These are phyloP conservation scores for Semnornis frantzii DNA, from an alignment of 2,113 vertebrate genomes.

Conservation along the genomic window DNA sequence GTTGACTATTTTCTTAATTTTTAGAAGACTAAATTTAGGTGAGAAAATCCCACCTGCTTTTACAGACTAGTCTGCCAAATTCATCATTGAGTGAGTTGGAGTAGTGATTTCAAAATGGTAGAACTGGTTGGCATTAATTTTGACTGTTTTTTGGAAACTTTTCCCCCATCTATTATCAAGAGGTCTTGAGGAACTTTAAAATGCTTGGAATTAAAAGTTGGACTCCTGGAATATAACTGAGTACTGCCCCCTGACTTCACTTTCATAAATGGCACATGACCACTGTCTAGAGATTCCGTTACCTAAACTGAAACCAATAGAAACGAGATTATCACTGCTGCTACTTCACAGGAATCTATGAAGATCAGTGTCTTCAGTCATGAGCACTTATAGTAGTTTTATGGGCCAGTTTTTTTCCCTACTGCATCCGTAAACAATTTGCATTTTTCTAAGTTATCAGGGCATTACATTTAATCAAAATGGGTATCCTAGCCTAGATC, in stretches of 20 bases:
- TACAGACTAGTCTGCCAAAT: not conserved
- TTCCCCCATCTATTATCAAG: not conserved
- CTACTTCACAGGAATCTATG: not conserved
- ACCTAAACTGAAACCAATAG: not conserved
- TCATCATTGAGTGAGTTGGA: not conserved
- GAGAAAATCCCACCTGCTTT: not conserved
- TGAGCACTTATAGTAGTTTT: not conserved
- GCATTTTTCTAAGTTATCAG: conserved; percentile 11
- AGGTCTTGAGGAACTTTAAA: not conserved
- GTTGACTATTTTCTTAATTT: not conserved
- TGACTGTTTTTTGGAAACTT: not conserved
- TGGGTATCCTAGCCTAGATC: not conserved
- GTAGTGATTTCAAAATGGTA: not conserved
- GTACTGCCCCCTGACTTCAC: not conserved
- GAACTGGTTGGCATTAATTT: not conserved
- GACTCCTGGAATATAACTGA: not conserved
- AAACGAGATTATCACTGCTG: not conserved
- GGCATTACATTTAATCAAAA: conserved; percentile 27
- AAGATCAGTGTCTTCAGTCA: not conserved
- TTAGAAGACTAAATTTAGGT: not conserved
- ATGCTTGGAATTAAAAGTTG: not conserved
- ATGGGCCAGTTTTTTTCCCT: not conserved
- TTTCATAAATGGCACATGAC: not conserved
- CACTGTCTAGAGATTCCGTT: not conserved
- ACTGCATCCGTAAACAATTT: not conserved